phyloP scores from a whole-genome alignment of 1,140 invertebrate genomes.

The Plectus sambesii region DNA sequence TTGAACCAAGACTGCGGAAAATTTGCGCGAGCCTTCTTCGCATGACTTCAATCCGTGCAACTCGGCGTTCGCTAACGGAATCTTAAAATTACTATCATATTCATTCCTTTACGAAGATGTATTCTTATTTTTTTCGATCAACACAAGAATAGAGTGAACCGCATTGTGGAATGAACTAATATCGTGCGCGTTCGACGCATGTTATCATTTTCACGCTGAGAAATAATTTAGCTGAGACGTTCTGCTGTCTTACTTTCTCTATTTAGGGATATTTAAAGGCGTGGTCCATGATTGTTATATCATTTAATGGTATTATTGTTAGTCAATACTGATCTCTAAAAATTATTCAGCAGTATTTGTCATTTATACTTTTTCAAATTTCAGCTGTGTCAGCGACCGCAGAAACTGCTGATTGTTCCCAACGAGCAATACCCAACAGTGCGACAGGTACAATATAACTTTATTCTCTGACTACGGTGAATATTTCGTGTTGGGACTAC shows the following conservation, averaged over 20 bases:
- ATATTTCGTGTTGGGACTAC: too few relatives aligned
- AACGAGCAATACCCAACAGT: slow-evolving; percentile 29
- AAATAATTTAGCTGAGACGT: not conserved
- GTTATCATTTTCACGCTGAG: not conserved
- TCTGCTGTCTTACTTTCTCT: not conserved
- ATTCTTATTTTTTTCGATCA: slow-evolving; percentile 4
- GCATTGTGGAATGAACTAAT: not conserved
- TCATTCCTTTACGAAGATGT: not conserved
- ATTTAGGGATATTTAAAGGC: not conserved
- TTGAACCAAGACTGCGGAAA: not conserved
- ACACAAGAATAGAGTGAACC: too few relatives aligned
- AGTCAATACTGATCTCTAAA: not conserved
- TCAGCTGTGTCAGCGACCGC: slow-evolving; percentile 28
- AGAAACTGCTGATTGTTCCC: slow-evolving; percentile 32
- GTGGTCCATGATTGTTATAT: not conserved
- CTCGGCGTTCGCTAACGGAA: not conserved
- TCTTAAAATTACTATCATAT: not conserved
- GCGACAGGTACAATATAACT: slow-evolving; percentile 16
- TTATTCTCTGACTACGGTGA: not conserved
- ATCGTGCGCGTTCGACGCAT: not conserved
- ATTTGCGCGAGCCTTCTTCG: not conserved
- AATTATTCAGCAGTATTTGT: not conserved
- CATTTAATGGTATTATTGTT: not conserved
- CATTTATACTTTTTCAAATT: slow-evolving; percentile 16
- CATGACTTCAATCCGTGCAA: not conserved